Conservation (phyloP, 1,140 invertebrate genomes). For the Ceratitis capitata region DNA sequence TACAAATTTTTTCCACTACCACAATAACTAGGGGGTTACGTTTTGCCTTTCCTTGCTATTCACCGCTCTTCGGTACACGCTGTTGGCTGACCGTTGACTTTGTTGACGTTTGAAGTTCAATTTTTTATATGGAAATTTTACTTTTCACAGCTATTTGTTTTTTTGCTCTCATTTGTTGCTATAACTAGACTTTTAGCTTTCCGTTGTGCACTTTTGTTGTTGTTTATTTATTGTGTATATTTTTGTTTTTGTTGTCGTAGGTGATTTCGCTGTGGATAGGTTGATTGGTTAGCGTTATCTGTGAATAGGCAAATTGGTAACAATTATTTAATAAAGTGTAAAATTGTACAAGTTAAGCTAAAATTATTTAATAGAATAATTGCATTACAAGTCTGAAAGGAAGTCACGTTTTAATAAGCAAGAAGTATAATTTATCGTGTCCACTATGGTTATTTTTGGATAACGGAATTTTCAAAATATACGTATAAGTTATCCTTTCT, state of each 20-base stretch:
- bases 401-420: no score
- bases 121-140: neutral
- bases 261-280: neutral
- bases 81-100: neutral
- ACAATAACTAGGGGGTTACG: neutral
- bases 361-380: neutral
- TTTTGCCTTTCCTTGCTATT: neutral
- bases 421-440: no score
- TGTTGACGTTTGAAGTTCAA: neutral
- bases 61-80: neutral
- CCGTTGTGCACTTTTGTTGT: neutral
- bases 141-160: neutral
- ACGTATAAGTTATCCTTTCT: no score
- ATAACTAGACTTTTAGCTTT: neutral
- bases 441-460: no score
- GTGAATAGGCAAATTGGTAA: neutral
- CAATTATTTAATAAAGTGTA: neutral
- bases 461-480: no score
- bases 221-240: neutral
- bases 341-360: neutral
- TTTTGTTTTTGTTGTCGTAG: neutral
- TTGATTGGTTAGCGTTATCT: slow-evolving; percentile 2
- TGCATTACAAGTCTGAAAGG: no score
- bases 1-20: neutral
- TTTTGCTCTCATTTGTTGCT: neutral